Evolutionary conservation across 2,113 vertebrate species (phyloP).

Genomic region (Osmerus eperlanus): DNA sequence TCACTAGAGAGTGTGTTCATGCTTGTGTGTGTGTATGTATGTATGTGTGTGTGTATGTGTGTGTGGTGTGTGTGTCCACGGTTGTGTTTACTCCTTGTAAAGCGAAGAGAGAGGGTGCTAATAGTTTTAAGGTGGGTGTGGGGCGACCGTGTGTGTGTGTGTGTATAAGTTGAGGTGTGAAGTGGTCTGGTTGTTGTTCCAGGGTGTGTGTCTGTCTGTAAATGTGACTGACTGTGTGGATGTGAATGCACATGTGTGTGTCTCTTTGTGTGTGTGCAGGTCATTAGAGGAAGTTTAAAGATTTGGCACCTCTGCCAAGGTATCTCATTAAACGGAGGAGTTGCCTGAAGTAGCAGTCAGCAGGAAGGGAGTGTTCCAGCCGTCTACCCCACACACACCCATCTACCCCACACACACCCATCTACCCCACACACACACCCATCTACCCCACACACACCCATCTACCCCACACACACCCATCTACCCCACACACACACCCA

Average conservation of each 20-base stretch:
- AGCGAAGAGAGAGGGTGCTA: conserved; percentile 21
- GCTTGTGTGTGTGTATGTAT: neutral
- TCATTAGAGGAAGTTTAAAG: conserved; percentile 62
- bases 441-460: too few relatives aligned
- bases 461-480: too few relatives aligned
- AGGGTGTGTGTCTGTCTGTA: too few relatives aligned
- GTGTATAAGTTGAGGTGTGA: conserved; percentile 2
- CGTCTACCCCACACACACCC: too few relatives aligned
- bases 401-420: too few relatives aligned
- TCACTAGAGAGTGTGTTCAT: neutral
- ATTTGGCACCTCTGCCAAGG: conserved; percentile 38
- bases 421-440: too few relatives aligned
- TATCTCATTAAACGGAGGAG: conserved; percentile 55
- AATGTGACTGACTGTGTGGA: neutral
- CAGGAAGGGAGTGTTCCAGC: neutral
- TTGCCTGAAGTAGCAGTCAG: conserved; percentile 27
- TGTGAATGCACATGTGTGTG: neutral
- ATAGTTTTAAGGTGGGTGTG: neutral
- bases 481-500: too few relatives aligned
- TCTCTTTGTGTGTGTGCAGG: conserved; percentile 19
- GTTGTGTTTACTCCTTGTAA: too few relatives aligned
- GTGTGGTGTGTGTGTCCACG: conserved; percentile 16
- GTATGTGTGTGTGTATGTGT: conserved; percentile 29
- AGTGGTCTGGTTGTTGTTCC: too few relatives aligned
- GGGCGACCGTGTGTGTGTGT: neutral